Percentiles rank a stretch among this genome's conserved stretches.
phyloP scores from a whole-genome alignment of 2,113 vertebrate genomes.

The Motacilla tschutschensis region DNA sequence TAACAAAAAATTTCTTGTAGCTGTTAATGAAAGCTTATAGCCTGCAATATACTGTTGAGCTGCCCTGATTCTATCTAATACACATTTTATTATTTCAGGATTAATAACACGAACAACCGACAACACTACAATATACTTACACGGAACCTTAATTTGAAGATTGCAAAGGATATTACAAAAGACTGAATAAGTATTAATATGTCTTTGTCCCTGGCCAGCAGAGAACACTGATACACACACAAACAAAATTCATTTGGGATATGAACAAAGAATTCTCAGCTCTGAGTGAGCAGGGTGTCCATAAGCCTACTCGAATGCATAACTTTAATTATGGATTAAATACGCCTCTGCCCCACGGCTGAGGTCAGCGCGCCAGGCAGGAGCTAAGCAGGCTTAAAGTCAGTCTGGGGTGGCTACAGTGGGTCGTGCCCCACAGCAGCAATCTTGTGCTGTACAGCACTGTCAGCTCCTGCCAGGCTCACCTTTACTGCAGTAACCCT shows the following conservation, averaged over 20 bases:
- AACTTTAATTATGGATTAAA: not conserved
- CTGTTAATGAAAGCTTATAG: conserved; percentile 68
- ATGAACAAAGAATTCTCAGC: conserved; percentile 17
- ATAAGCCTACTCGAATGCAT: not conserved
- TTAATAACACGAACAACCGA: conserved; percentile 53
- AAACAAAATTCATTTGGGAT: conserved; percentile 45
- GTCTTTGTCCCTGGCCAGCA: conserved; percentile 23
- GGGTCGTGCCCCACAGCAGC: not conserved
- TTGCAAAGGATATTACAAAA: conserved; percentile 58
- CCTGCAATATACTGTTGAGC: conserved; percentile 50
- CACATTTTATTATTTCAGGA: conserved; percentile 66
- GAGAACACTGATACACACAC: conserved; percentile 21
- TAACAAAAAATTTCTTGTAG: conserved; percentile 55
- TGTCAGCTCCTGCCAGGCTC: not conserved
- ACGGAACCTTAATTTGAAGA: conserved; percentile 56
- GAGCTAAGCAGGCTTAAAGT: not conserved
- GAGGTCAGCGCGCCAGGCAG: not conserved
- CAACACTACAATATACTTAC: conserved; percentile 58
- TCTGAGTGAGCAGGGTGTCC: not conserved
- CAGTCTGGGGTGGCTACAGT: not conserved
- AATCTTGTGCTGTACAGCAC: not conserved
- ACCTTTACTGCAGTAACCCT: not conserved
- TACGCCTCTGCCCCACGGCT: not conserved
- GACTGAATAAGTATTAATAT: conserved; percentile 55
- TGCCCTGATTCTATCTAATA: conserved; percentile 64